Evolutionary conservation across 2,797 vertebrate genomes (phyloP).

Genomic region (Adrianichthys oophorus): DNA sequence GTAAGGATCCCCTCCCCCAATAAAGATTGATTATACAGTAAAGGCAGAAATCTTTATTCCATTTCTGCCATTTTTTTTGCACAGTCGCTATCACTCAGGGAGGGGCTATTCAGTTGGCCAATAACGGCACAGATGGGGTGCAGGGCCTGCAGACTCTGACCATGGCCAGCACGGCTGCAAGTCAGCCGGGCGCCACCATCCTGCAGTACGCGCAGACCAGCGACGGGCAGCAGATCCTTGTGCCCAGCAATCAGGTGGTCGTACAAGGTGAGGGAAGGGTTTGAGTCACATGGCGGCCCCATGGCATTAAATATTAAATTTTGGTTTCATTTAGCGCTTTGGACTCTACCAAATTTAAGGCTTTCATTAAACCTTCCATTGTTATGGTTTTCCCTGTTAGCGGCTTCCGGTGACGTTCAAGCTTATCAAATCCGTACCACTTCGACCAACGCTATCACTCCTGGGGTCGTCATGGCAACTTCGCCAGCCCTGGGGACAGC

Average conservation of each 20-base stretch:
- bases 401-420: conserved; percentile 96
- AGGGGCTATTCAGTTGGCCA: conserved; percentile 97
- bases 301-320: too few species aligned
- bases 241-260: conserved; percentile 98
- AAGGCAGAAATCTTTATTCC: not conserved
- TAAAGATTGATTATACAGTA: too few species aligned
- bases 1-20: conserved; percentile 71
- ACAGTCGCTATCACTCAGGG: conserved; percentile 98
- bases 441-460: conserved; percentile 88
- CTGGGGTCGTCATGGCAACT: conserved; percentile 95
- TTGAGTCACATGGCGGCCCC: not conserved
- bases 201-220: conserved; percentile 98
- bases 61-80: not conserved
- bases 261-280: conserved; percentile 89
- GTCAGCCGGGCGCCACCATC: conserved; percentile 92
- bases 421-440: conserved; percentile 98
- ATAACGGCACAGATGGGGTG: conserved; percentile 96
- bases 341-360: too few species aligned
- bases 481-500: conserved; percentile 87
- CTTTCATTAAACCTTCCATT: too few species aligned
- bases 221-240: conserved; percentile 97
- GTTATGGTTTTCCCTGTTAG: conserved; percentile 60
- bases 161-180: conserved; percentile 90
- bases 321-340: too few species aligned
- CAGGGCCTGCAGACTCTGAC: conserved; percentile 96